Evolutionary conservation across 2,113 vertebrate species (phyloP), one percentile per base, ranked within the genome.

Genomic region (Mesocricetus auratus): DNA sequence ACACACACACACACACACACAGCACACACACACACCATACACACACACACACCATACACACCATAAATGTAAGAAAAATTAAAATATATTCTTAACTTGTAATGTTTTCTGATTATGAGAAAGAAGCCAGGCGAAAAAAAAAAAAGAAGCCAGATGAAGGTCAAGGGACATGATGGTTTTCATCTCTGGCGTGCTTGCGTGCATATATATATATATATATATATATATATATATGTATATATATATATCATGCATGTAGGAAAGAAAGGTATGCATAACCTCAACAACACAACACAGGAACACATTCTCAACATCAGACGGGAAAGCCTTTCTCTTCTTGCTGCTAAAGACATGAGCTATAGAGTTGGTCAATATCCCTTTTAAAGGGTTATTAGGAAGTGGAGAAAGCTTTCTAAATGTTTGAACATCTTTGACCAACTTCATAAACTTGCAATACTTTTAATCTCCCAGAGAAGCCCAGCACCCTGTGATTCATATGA

Each of bases 381-480:
- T 53, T 82, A 68, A 89, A 86, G 33, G 7, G 5, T 91, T 68
- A 87, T 86, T 7, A 42, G 26, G n/a, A 92, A 74, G 82, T 31
- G 64, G 6, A 73, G 64, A 82, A 58, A 66, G 64, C 74, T 74
- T 60, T 68, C 62, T 66, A 93, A 94, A 45, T 85, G 62, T 95
- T 85, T 81, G 10, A 87, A 66, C 29, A 47, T 53, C 86, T 96
- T 95, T 86, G 29, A 68, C 68, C 81, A 89, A 73, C 71, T 87
- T 90, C 87, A 47, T 91, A 1, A 85, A 31, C 50, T 93, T n/a
- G 33, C 11, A 17, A 36, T 62, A 68, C 83, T 90, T 93, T 87
- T 39, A 79, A 91, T 96, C 69, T 96, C 50, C 6, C 64, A 33
- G 77, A 94, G 64, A 97, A 96, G 69, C 42, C 88, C 22, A 85